Evolutionary conservation across 2,888 invertebrate genomes (phyloP).

Genomic region (Diadegma fenestrale): DNA sequence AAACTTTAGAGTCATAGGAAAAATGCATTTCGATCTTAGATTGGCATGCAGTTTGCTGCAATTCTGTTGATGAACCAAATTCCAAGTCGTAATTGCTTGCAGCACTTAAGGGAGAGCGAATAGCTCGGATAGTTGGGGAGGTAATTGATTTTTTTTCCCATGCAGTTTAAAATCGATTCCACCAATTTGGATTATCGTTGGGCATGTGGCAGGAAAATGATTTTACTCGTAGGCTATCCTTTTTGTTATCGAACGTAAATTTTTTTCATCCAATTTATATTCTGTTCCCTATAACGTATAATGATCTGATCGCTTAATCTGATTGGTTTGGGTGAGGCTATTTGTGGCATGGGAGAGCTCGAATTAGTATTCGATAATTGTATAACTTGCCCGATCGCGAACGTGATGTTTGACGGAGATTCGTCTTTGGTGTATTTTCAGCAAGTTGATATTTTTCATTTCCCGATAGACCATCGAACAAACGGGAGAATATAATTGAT

Average conservation of each 20-base stretch:
- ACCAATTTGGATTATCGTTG: neutral
- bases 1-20: too few species aligned
- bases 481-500: neutral
- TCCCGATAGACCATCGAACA: too few species aligned
- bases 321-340: neutral
- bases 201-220: neutral
- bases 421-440: neutral
- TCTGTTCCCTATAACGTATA: neutral
- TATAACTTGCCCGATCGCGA: neutral
- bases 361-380: conserved; percentile 11
- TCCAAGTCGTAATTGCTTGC: neutral
- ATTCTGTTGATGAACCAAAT: neutral
- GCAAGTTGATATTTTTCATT: neutral
- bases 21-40: neutral
- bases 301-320: neutral
- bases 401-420: neutral
- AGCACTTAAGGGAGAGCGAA: neutral
- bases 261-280: too few species aligned
- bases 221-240: neutral
- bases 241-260: neutral
- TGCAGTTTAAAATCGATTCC: neutral
- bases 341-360: neutral
- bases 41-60: too few species aligned
- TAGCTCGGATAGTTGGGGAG: neutral
- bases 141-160: too few species aligned